phyloP scores from a whole-genome alignment of 1,140 invertebrate species.

The Heliothis subflexa region DNA sequence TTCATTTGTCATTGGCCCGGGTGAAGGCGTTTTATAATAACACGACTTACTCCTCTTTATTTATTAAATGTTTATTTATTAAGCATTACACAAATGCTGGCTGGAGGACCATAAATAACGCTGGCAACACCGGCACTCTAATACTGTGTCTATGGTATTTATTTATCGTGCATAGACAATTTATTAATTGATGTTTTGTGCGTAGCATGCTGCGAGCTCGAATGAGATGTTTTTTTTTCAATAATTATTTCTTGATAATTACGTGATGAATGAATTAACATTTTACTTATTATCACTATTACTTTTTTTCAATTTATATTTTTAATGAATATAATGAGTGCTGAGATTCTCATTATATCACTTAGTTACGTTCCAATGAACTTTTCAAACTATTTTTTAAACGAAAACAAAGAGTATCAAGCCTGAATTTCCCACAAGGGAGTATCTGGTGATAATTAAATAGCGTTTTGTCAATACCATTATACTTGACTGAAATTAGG shows the following conservation, averaged over 20 bases:
- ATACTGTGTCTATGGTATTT: conserved; percentile 50
- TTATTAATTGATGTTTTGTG: conserved; percentile 41
- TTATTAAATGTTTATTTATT: conserved; percentile 48
- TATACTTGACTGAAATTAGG: too few species aligned
- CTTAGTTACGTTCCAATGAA: too few species aligned
- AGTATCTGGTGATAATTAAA: too few species aligned
- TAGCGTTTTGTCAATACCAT: too few species aligned
- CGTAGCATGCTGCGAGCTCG: conserved; percentile 32
- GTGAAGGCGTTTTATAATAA: conserved; percentile 52
- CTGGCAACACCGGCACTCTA: conserved; percentile 44
- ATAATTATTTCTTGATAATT: conserved; percentile 27
- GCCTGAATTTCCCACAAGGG: too few species aligned
- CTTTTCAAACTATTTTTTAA: too few species aligned
- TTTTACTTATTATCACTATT: not conserved
- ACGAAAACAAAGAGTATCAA: too few species aligned
- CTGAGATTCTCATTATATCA: too few species aligned
- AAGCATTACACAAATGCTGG: conserved; percentile 48
- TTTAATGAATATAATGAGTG: not conserved
- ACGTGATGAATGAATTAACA: conserved; percentile 13
- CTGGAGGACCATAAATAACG: conserved; percentile 45
- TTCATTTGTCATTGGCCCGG: conserved; percentile 54
- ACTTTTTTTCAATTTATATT: not conserved
- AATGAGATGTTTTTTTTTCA: conserved; percentile 29
- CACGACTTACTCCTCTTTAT: conserved; percentile 40
- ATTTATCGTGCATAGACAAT: conserved; percentile 51